Conservation (phyloP, 30 jellyfish, hydroid and myxozoan species). For the Hydractinia echinata region DNA sequence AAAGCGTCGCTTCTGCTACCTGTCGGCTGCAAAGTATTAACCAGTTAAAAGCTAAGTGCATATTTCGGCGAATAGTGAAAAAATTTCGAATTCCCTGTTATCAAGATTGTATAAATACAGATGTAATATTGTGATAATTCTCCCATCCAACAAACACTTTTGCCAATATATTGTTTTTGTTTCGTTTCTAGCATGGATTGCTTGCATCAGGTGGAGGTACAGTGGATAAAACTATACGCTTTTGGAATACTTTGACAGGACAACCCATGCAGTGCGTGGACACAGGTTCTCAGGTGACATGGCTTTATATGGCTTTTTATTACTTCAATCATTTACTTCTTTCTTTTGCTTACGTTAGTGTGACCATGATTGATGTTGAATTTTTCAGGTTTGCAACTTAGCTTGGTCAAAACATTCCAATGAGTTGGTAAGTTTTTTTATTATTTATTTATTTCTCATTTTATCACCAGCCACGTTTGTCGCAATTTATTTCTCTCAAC, state of each 20-base stretch:
- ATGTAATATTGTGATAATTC: too few species aligned
- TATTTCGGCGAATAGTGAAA: too few species aligned
- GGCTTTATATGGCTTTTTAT: neutral
- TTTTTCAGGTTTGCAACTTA: conserved; percentile 76
- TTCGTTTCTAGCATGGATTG: conserved; percentile 72
- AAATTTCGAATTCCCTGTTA: too few species aligned
- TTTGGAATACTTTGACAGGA: conserved; percentile 89
- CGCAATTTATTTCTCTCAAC: neutral
- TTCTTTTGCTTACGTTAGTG: neutral
- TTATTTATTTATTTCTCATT: neutral
- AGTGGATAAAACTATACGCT: conserved; percentile 89
- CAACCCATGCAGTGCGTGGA: conserved; percentile 85
- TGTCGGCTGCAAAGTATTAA: too few species aligned
- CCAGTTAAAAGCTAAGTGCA: too few species aligned
- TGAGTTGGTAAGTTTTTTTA: conserved; percentile 65
- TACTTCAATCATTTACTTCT: neutral
- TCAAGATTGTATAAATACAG: too few species aligned
- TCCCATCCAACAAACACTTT: too few species aligned
- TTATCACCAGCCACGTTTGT: too few species aligned
- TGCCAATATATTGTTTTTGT: neutral
- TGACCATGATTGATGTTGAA: neutral
- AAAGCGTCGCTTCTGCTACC: too few species aligned
- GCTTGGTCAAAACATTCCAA: conserved; percentile 98
- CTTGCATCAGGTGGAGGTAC: conserved; percentile 98
- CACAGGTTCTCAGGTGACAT: conserved; percentile 91